Evolutionary conservation across 1,140 invertebrate genomes (phyloP), one percentile per base, ranked within the genome.

Genomic region (Vanessa atalanta): DNA sequence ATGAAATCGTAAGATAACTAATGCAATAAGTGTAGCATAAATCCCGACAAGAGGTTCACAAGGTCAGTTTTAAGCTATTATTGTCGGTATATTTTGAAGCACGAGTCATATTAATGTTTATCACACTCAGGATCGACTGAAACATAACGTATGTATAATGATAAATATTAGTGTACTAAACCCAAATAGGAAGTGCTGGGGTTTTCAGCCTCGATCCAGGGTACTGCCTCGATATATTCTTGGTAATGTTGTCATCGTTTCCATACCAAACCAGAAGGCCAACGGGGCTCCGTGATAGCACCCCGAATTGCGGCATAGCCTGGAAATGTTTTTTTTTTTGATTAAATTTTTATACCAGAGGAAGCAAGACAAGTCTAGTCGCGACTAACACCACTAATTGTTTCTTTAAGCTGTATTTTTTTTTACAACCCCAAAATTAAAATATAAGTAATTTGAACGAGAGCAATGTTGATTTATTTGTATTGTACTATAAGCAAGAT

Each of bases 131-230:
- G 50, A 16, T 16, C 2, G n/a, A 15, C 50, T n/a, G 15, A n/a
- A 16, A 53, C 51, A 16, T 5, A 51, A 5, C 0, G 0, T 14
- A 3, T 20, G 2, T 2, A 12, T 66, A 48, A 12, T 20, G 16
- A 50, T 11, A 66, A 23, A 50, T 31, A n/a, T 37, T 15, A 37
- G 8, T 51, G 5, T 71, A 71, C n/a, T 16, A 11, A 80, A 94
- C 94, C 97, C 97, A 97, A 80, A 97, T 96, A 7, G 97, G 97
- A 48, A 95, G 91, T 82, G 95, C 96, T 20, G 97, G 97, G 4
- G 97, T 98, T 86, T 97, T 97, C 57, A 97, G 87, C 31, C 97
- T 94, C 2, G 96, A 97, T 14, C 97, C 97, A 8, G 96, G 95
- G 37, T 88, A 87, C 73, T 95, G 92, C 72, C 90, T 93, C 67